A percentile compares a stretch with the other conserved stretches of the same genome.
Conservation (phyloP, 2,888 invertebrate species). For the Morpho deidamia region DNA sequence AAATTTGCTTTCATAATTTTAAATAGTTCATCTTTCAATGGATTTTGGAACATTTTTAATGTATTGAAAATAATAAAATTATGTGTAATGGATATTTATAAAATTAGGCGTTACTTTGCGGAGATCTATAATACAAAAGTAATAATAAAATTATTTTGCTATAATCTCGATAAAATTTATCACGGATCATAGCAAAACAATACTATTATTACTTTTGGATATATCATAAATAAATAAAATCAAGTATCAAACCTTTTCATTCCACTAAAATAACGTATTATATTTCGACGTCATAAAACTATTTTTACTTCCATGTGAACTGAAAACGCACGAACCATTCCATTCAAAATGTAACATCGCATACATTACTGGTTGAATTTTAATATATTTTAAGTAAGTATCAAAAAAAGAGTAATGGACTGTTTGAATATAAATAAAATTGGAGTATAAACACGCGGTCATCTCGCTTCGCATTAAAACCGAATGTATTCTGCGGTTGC, state of each 20-base stretch:
- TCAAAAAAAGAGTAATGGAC: conserved; percentile 13
- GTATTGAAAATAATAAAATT: no score
- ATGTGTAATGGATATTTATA: no score
- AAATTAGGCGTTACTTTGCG: no score
- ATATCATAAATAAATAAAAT: no score
- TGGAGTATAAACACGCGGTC: conserved; percentile 2
- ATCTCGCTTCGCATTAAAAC: neutral
- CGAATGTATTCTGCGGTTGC: neutral
- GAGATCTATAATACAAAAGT: no score
- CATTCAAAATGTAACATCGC: conserved; percentile 6
- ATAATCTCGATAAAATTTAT: no score
- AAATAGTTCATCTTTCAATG: no score
- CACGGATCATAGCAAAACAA: no score
- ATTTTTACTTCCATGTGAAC: conserved; percentile 50
- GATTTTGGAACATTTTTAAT: no score
- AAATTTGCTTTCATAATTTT: no score
- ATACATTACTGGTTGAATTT: conserved; percentile 16
- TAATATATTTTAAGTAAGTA: neutral
- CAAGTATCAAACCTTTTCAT: conserved; percentile 9
- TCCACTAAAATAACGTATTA: conserved; percentile 17
- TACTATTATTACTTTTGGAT: no score
- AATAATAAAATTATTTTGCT: no score
- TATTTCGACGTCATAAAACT: conserved; percentile 55
- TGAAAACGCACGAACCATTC: conserved; percentile 15
- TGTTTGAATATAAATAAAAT: conserved; percentile 1